Evolutionary conservation across 2,888 invertebrate species (phyloP).

Genomic region (Callinectes sapidus): DNA sequence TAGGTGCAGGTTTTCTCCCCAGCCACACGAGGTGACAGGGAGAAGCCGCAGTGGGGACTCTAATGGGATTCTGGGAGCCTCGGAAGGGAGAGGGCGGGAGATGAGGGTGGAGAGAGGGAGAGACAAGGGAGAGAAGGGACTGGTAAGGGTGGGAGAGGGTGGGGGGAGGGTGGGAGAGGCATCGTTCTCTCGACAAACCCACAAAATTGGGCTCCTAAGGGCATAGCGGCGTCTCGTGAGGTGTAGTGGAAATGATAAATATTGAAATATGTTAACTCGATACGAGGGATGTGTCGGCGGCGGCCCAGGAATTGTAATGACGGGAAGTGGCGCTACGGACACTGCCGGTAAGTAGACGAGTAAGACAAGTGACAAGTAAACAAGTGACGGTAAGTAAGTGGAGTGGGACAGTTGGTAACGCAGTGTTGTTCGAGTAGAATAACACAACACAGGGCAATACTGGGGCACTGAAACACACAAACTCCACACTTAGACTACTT

Average conservation of each 20-base stretch:
- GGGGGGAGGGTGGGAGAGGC: neutral
- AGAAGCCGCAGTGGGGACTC: slow-evolving; percentile 10
- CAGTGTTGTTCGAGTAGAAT: neutral
- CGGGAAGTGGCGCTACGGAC: neutral
- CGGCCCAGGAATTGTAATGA: slow-evolving; percentile 31
- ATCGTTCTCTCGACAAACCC: slow-evolving; percentile 40
- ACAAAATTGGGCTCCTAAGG: slow-evolving; percentile 46
- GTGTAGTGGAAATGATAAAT: slow-evolving; percentile 55
- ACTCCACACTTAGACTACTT: too few relatives aligned
- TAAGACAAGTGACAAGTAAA: neutral
- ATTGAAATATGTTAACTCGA: slow-evolving; percentile 57
- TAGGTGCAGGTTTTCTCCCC: neutral
- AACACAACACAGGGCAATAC: too few relatives aligned
- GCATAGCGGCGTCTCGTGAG: neutral
- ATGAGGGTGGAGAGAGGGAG: neutral
- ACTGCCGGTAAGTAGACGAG: neutral
- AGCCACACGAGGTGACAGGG: neutral
- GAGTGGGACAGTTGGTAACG: neutral
- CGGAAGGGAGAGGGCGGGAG: neutral
- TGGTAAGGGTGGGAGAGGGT: neutral
- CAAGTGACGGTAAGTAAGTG: too few relatives aligned
- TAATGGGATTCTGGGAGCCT: neutral
- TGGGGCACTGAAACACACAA: too few relatives aligned
- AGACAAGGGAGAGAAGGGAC: neutral
- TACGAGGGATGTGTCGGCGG: slow-evolving; percentile 34